Percentiles rank a stretch among this genome's conserved stretches.
phyloP scores from a whole-genome alignment of 2,113 vertebrate genomes.

The Saccopteryx leptura region DNA sequence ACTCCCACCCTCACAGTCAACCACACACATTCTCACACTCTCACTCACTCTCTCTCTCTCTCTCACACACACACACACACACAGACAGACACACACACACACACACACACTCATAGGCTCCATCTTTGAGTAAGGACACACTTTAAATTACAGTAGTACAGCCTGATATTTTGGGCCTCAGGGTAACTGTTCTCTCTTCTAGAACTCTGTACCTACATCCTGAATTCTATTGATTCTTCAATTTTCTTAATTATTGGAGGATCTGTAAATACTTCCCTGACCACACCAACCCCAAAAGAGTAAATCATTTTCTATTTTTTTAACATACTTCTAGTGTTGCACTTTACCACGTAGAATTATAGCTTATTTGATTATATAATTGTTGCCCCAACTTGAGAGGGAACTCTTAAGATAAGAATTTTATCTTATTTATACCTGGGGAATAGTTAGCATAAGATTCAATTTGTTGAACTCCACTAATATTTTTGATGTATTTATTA shows the following conservation, averaged over 20 bases:
- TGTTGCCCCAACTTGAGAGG: not conserved
- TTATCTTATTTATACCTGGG: not conserved
- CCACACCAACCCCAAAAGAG: not conserved
- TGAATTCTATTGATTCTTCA: not conserved
- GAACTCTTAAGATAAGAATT: not conserved
- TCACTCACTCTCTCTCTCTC: not conserved
- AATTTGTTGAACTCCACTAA: not conserved
- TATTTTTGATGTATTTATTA: constrained; percentile 58
- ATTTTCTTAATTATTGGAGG: not conserved
- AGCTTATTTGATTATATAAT: not conserved
- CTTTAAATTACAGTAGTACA: not conserved
- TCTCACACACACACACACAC: not conserved
- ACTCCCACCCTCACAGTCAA: not conserved
- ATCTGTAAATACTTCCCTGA: not conserved
- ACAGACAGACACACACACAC: not conserved
- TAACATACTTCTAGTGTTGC: not conserved
- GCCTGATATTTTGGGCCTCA: not conserved
- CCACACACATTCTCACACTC: not conserved
- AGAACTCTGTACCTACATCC: not conserved
- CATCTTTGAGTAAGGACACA: not conserved
- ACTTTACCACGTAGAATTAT: not conserved
- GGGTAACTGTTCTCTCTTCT: not conserved
- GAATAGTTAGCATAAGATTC: not conserved
- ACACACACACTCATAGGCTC: not conserved
- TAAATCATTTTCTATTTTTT: constrained; percentile 19